Base-by-base conservation (phyloP, 2,113 vertebrate genomes). In the Taurulus bubalis region DNA sequence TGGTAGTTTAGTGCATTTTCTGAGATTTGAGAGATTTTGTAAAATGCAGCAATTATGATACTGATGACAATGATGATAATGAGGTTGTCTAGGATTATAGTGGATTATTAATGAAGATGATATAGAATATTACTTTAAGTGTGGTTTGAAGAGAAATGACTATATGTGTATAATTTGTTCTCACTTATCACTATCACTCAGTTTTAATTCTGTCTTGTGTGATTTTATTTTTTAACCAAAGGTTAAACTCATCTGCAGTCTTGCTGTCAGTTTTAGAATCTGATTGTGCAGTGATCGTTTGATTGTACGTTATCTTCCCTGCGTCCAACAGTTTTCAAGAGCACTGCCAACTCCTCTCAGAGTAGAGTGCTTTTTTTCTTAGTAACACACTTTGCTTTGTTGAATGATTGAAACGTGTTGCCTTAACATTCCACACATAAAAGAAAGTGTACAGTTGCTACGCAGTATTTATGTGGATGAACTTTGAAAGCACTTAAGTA, bases 201-300 rank as follows among this genome's bases (percentile, higher is more conserved):
- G 12, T 32, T 63, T 80, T 49, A 1, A 51, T 26, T n/a, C 55
- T 12, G 8, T 32, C 26, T 51, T 40, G 14, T 63, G 8, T 76
- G 20, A 51, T 76, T 11, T 38, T 32, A 56, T 26, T 11, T 53
- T 6, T 71, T 34, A 45, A 40, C n/a, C 66, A 70, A 75, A 82
- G 36, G 38, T 56, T 71, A 79, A 74, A 49, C 26, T 65, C 30
- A 20, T 38, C 7, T 75, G 4, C 11, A 69, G 45, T 34, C 32
- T 45, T 36, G 40, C 24, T 58, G 24, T 59, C 34, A 58, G 18
- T 58, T 74, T 30, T n/a, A 53, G 45, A 18, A 38, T 51, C 58
- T 66, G 18, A 64, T 42, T 51, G 1, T 47, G 73, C 30, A 32
- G n/a, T n/a, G n/a, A n/a, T n/a, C n/a, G n/a, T n/a, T n/a, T n/a